Base-by-base conservation (phyloP, 2,888 invertebrate genomes). In the Lasioglossum morio region DNA sequence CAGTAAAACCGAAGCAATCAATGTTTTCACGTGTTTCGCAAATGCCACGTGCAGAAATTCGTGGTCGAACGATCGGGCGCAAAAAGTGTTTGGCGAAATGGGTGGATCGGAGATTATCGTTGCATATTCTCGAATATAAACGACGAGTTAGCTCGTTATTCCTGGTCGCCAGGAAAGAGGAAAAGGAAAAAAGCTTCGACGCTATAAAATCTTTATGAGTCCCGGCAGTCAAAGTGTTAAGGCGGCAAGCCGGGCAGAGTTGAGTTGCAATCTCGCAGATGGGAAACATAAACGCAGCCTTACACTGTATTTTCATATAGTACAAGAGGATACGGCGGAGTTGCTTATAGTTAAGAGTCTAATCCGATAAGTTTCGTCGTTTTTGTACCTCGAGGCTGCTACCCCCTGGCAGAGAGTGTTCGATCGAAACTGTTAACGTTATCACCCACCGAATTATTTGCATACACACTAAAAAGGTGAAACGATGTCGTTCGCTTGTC, bases 251-350 rank as follows among this genome's bases (percentile, higher is more conserved):
- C 57, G 69, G 63, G 30, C 60, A 30, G 7, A 48, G n/a, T 81
- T 85, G 30, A 74, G 80, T 85, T 73, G 63, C 70, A 46, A 85
- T 84, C 80, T 77, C 77, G 53, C 37, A 43, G 27, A 14, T 60
- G 80, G 69, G 66, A 79, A 76, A 70, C 74, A 75, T 75, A 85
- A 74, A 63, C 86, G 73, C 70, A 81, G 86, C 86, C 86, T 86
- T 86, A 86, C 76, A 86, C 80, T 81, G 81, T 86, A 86, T 86
- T 86, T 86, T 81, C 81, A 72, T 86, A 85, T 72, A 60, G 75
- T 85, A 81, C 75, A 85, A 81, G 76, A 84, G 43, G 72, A 34
- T 34, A 53, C 76, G 66, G 60, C 85, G 74, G 72, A 69, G 60
- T 75, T 74, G 79, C 70, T 82, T 30, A 78, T 34, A 48, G 23